phyloP scores from a whole-genome alignment of 1,140 invertebrate species.

The Proctacanthus coquilletti region DNA sequence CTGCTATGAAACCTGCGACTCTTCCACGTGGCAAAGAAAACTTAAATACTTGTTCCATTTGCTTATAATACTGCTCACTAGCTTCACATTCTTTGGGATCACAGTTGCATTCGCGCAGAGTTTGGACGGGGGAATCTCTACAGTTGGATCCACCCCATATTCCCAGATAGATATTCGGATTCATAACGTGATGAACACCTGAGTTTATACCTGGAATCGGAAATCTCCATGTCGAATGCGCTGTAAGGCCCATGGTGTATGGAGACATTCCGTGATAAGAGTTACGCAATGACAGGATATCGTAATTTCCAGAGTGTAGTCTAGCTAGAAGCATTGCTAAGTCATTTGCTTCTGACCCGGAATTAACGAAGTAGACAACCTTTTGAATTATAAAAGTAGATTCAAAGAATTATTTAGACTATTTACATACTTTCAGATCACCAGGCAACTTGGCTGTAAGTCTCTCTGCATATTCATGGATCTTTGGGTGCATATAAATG shows the following conservation, averaged over 20 bases:
- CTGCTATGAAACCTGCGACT: conserved; percentile 80
- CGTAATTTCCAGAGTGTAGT: conserved; percentile 65
- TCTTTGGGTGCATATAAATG: conserved; percentile 76
- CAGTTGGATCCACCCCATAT: conserved; percentile 77
- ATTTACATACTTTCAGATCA: conserved; percentile 53
- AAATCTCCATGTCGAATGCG: conserved; percentile 63
- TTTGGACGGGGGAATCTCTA: conserved; percentile 74
- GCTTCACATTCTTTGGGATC: conserved; percentile 46
- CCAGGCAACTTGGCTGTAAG: conserved; percentile 67
- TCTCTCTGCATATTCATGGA: conserved; percentile 81
- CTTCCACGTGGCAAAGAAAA: conserved; percentile 55
- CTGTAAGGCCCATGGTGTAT: conserved; percentile 67
- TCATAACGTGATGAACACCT: conserved; percentile 80
- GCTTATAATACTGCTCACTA: conserved; percentile 59
- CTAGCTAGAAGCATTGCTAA: conserved; percentile 77
- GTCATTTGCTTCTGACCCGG: conserved; percentile 95
- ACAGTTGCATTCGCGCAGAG: conserved; percentile 51
- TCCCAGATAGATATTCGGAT: conserved; percentile 81
- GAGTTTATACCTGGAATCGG: conserved; percentile 47
- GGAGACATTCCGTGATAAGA: conserved; percentile 82
- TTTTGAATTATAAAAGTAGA: not conserved
- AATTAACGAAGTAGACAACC: conserved; percentile 87
- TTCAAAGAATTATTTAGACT: conserved; percentile 1
- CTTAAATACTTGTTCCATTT: conserved; percentile 63
- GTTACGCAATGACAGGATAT: conserved; percentile 76